Evolutionary conservation across 2,113 vertebrate genomes (phyloP), one percentile per base, ranked within the genome.

Genomic region (Nasalis larvatus): DNA sequence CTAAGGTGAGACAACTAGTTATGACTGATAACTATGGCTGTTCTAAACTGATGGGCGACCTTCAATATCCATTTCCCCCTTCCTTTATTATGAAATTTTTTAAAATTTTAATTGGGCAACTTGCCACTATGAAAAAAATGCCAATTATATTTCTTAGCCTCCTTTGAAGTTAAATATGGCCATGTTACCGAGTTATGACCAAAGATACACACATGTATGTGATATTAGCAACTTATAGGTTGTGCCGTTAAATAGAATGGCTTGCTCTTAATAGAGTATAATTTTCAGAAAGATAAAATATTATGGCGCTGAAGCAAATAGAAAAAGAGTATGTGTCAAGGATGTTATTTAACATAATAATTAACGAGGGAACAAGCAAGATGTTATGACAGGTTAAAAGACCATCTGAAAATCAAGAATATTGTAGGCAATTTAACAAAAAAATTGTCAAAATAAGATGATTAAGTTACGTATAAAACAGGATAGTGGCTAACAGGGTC

Each of bases 331-430:
- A 77, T 21, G 11, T 91, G 73, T 30, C 30, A 84, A 83, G 71
- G 23, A 84, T 94, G 60, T 88, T 84, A 78, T 30, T 87, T 77
- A 94, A 89, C 23, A 12, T 94, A 78, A 58, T 56, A 88, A 49
- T 92, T 92, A 92, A 60, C 60, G 35, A 78, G 42, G 18, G 17
- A 88, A 80, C 8, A 80, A 42, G 52, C 12, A 68, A 42, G 11
- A 40, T 85, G 20, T 49, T 80, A 88, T 77, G 60, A 88, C 32
- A 93, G 5, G 12, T 84, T 91, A 32, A 91, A 91, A 78, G 20
- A n/a, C 1, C 4, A 49, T 37, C 37, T 78, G 16, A 32, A 94
- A 74, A 73, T 74, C 42, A 86, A 78, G 32, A 21, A 85, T 85
- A 92, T 89, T 45, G 42, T 20, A n/a, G 25, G 37, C 20, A 74